Conservation (phyloP, 1,140 invertebrate species). For the Cepaea nemoralis region DNA sequence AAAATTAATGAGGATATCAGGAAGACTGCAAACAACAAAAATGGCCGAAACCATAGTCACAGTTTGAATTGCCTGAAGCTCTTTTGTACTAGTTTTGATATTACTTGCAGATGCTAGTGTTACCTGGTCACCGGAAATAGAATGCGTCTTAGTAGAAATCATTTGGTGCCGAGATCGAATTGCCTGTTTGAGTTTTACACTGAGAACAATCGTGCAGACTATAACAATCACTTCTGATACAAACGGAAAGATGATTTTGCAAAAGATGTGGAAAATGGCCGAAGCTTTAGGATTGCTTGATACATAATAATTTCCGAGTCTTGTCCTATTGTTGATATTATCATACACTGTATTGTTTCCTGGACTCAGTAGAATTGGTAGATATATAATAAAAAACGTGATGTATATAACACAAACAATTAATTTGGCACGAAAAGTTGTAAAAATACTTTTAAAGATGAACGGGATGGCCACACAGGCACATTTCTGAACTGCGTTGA, state of each 20-base stretch:
- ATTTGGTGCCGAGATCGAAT: neutral
- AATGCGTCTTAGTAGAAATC: too few species aligned
- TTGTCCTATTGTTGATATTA: neutral
- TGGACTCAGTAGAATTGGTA: neutral
- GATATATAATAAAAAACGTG: neutral
- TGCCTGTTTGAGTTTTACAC: neutral
- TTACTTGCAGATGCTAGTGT: neutral
- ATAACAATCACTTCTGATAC: constrained; percentile 28
- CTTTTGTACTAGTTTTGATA: neutral
- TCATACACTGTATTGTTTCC: neutral
- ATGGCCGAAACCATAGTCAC: neutral
- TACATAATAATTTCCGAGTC: neutral
- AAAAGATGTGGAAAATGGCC: neutral
- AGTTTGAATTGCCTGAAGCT: constrained; percentile 7
- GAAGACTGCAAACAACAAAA: neutral
- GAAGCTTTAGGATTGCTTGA: neutral
- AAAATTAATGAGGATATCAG: neutral
- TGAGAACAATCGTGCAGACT: constrained; percentile 16
- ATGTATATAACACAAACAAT: neutral
- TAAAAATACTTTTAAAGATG: too few species aligned
- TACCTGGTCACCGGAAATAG: neutral
- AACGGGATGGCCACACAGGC: too few species aligned
- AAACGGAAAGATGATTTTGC: constrained; percentile 20
- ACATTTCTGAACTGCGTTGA: too few species aligned
- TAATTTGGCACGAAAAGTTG: neutral